These are phyloP conservation scores for Leptosomus discolor DNA, from an alignment of 2,113 vertebrate genomes.

Conservation along the genomic window DNA sequence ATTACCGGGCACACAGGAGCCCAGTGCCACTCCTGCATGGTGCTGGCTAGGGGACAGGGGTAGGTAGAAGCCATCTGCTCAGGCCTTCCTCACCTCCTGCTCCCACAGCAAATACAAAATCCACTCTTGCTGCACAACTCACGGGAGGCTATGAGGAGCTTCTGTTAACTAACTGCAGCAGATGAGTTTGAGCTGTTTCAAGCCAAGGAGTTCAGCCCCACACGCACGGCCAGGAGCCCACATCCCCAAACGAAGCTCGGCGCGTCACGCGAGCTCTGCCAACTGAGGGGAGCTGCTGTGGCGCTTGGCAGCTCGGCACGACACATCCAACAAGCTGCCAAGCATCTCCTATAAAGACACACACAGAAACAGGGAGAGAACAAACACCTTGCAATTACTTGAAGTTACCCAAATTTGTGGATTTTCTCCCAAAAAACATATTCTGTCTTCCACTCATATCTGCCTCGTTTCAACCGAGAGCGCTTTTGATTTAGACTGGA, in stretches of 20 bases:
- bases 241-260: accelerated
- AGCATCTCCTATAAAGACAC: background rate
- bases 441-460: background rate
- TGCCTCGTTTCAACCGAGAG: accelerated
- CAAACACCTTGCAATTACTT: background rate
- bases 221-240: background rate
- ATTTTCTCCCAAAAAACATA: background rate
- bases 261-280: background rate
- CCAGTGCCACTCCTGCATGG: accelerated
- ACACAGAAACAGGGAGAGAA: background rate
- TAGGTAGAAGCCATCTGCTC: background rate
- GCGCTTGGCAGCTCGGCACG: background rate
- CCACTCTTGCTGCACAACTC: background rate
- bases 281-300: background rate
- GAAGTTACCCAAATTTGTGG: background rate
- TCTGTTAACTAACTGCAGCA: background rate
- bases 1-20: accelerated
- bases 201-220: background rate
- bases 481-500: background rate
- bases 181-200: background rate
- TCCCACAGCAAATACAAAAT: background rate
- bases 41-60: background rate
- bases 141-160: background rate
- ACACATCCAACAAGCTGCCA: background rate
- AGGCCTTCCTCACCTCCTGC: background rate